Evolutionary conservation across 2,113 vertebrate species (phyloP).

Genomic region (Columba janthina): DNA sequence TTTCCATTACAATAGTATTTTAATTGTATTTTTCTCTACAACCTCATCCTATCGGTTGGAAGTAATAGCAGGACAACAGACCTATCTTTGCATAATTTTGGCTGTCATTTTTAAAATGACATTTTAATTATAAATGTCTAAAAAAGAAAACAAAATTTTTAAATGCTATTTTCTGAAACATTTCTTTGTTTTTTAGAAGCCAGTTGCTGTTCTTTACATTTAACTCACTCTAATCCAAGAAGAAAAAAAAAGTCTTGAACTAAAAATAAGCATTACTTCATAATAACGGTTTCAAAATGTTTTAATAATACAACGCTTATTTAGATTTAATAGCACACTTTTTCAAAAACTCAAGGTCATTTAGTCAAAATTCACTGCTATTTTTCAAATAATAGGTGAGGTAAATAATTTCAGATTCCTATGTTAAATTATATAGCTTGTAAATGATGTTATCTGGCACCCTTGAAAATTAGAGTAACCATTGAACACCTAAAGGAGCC

Average conservation of each 20-base stretch:
- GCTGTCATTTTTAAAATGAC: not conserved
- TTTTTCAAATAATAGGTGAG: not conserved
- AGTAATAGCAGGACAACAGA: not conserved
- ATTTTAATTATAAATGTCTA: not conserved
- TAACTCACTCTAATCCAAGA: not conserved
- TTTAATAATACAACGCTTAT: not conserved
- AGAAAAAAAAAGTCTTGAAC: not conserved
- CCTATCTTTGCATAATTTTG: not conserved
- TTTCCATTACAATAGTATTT: not conserved
- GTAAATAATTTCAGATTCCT: not conserved
- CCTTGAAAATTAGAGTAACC: not conserved
- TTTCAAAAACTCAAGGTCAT: not conserved
- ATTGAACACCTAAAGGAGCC: not conserved
- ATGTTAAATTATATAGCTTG: not conserved
- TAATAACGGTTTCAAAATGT: not conserved
- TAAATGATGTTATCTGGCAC: not conserved
- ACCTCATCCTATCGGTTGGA: not conserved
- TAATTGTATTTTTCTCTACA: not conserved
- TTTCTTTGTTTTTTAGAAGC: not conserved
- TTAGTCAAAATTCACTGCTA: not conserved
- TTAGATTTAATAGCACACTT: not conserved
- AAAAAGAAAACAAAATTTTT: not conserved
- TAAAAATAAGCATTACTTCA: not conserved
- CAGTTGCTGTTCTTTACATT: not conserved
- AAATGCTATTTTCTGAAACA: not conserved